These are phyloP conservation scores for Brachirus orientalis DNA, from an alignment of 2,113 vertebrate species.

Conservation along the genomic window DNA sequence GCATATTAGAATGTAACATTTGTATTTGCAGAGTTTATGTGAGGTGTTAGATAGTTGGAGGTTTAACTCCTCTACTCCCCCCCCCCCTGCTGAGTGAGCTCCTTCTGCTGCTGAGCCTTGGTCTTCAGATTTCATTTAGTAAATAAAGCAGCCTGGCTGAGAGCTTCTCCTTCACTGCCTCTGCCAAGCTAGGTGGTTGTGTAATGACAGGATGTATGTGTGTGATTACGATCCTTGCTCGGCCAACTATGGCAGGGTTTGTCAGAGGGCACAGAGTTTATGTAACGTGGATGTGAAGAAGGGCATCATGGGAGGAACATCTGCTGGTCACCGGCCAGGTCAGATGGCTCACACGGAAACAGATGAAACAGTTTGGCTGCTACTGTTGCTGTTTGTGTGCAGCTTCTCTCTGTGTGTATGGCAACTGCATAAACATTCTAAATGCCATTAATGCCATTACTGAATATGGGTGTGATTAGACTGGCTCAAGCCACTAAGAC, in stretches of 20 bases:
- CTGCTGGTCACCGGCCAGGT: no score
- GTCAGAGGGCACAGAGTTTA: slow-evolving; percentile 36
- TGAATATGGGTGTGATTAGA: not conserved
- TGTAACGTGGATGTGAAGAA: slow-evolving; percentile 35
- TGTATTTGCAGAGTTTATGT: not conserved
- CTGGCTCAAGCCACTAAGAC: not conserved
- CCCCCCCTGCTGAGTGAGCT: not conserved
- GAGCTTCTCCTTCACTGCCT: slow-evolving; percentile 12
- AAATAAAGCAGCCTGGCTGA: slow-evolving; percentile 20
- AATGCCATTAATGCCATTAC: rapidly evolving
- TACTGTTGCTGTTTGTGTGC: not conserved
- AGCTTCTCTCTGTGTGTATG: not conserved
- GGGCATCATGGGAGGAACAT: slow-evolving; percentile 54
- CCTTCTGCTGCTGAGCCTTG: slow-evolving; percentile 34
- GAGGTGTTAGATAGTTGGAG: slow-evolving; percentile 8
- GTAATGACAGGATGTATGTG: slow-evolving; percentile 41
- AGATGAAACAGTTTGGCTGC: slow-evolving; percentile 56
- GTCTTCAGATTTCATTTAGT: slow-evolving; percentile 61
- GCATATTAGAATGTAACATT: not conserved
- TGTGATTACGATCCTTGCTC: slow-evolving; percentile 19
- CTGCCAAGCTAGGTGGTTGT: slow-evolving; percentile 50
- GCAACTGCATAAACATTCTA: not conserved
- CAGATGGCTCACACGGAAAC: no score
- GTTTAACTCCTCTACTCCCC: slow-evolving; percentile 5
- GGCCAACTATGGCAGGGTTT: slow-evolving; percentile 49